phyloP scores from a whole-genome alignment of 2,888 invertebrate species.

The Epinotia brunnichana region DNA sequence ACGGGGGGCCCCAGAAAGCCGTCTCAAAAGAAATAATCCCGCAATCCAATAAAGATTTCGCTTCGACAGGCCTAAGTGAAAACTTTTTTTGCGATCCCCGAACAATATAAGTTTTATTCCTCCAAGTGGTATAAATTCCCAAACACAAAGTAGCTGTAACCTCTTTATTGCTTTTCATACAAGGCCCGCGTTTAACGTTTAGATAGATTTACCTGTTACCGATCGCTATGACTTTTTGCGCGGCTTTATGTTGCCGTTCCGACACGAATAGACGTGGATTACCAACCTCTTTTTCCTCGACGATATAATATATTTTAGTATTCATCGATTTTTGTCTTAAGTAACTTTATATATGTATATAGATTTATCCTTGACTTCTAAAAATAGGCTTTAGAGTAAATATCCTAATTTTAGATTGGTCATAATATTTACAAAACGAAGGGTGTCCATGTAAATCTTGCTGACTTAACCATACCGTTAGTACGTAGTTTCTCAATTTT shows the following conservation, averaged over 20 bases:
- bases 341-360: neutral
- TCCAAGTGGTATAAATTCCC: slow-evolving; percentile 81
- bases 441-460: neutral
- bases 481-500: slow-evolving; percentile 28
- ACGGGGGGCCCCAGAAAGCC: slow-evolving; percentile 56
- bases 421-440: neutral
- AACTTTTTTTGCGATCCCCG: slow-evolving; percentile 78
- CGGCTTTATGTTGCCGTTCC: slow-evolving; percentile 9
- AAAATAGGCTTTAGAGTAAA: neutral
- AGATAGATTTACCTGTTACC: slow-evolving; percentile 72
- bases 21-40: slow-evolving; percentile 75
- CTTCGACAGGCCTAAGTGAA: slow-evolving; percentile 79
- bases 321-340: neutral
- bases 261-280: neutral
- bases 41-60: slow-evolving; percentile 79
- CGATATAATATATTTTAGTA: neutral
- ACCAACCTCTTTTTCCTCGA: neutral
- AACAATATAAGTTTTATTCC: slow-evolving; percentile 83
- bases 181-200: slow-evolving; percentile 72
- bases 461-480: slow-evolving; percentile 17
- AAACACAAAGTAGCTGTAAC: slow-evolving; percentile 82
- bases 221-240: slow-evolving; percentile 62
- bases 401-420: neutral
- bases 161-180: slow-evolving; percentile 83
- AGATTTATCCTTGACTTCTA: neutral